These are phyloP conservation scores for Sussaba pulchella DNA, from an alignment of 2,888 invertebrate species.

Conservation along the genomic window DNA sequence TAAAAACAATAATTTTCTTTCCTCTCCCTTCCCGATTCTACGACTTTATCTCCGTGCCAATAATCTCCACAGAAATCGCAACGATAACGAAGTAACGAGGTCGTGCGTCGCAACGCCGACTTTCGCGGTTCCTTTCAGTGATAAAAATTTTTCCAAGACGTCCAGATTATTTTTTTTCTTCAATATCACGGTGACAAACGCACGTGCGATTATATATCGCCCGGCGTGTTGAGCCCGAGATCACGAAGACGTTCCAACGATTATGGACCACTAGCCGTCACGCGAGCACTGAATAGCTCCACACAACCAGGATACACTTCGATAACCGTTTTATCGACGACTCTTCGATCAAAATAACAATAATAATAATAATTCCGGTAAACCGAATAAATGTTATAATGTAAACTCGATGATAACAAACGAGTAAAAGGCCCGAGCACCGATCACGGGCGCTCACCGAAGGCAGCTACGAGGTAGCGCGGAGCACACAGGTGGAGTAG, in stretches of 20 bases:
- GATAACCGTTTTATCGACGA: constrained; percentile 6
- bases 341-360: constrained; percentile 14
- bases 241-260: constrained; percentile 20
- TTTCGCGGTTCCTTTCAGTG: neutral
- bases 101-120: constrained; percentile 25
- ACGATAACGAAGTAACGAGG: constrained; percentile 27
- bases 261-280: constrained; percentile 24
- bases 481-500: constrained; percentile 75
- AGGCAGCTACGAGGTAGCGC: constrained; percentile 57
- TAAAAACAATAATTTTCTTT: constrained; percentile 12
- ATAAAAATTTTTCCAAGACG: neutral
- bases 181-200: constrained; percentile 2
- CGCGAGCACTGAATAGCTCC: constrained; percentile 27
- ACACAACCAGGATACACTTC: constrained; percentile 35
- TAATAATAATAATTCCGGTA: neutral
- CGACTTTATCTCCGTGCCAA: constrained; percentile 21
- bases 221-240: constrained; percentile 24
- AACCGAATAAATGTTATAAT: too few relatives aligned
- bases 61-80: constrained; percentile 33
- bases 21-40: neutral
- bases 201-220: constrained; percentile 50
- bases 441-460: constrained; percentile 59
- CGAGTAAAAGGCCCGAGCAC: constrained; percentile 53
- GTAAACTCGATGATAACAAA: constrained; percentile 11
- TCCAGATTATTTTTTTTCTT: neutral